Evolutionary conservation across 2,113 vertebrate genomes (phyloP).

Genomic region (Noturus placidus): DNA sequence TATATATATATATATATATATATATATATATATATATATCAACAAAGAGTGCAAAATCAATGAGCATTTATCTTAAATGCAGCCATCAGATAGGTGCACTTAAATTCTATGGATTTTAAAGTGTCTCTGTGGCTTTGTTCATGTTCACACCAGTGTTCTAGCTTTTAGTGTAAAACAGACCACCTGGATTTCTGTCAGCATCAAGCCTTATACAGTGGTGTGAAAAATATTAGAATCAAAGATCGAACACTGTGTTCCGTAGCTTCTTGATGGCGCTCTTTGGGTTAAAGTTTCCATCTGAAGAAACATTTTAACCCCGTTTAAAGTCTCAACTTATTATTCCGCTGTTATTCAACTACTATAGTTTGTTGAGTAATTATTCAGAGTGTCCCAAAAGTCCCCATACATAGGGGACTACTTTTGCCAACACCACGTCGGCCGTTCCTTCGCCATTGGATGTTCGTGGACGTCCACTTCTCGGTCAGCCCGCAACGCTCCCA

Average conservation of each 20-base stretch:
- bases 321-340: background rate
- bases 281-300: background rate
- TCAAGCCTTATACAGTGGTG: background rate
- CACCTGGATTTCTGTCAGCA: background rate
- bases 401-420: too few relatives aligned
- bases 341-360: background rate
- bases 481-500: too few relatives aligned
- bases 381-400: too few relatives aligned
- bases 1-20: too few relatives aligned
- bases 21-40: background rate
- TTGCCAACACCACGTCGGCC: too few relatives aligned
- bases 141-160: background rate
- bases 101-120: background rate
- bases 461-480: too few relatives aligned
- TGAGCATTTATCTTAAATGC: background rate
- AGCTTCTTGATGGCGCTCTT: background rate
- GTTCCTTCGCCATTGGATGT: too few relatives aligned
- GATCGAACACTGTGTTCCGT: background rate
- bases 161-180: background rate
- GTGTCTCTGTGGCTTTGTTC: background rate
- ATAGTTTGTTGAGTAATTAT: background rate
- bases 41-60: background rate
- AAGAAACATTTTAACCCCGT: background rate
- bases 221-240: background rate
- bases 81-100: background rate